phyloP scores from a whole-genome alignment of 2,888 invertebrate genomes.

The Argyra leucocephala region DNA sequence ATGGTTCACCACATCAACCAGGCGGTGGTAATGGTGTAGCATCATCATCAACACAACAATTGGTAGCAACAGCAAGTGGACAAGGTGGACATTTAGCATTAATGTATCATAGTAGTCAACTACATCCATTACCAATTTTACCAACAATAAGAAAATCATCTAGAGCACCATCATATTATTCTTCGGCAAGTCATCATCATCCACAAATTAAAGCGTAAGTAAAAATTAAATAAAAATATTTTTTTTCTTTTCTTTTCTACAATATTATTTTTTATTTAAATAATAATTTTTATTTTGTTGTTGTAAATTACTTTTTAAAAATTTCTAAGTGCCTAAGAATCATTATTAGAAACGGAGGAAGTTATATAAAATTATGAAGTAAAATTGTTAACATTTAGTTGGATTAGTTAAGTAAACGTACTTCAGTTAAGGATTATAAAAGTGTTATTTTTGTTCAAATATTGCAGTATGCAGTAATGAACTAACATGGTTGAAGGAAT shows the following conservation, averaged over 20 bases:
- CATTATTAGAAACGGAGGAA: no score
- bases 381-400: no score
- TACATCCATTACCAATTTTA: constrained; percentile 40
- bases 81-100: constrained; percentile 38
- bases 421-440: no score
- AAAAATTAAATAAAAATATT: background rate
- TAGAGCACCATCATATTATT: constrained; percentile 23
- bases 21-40: constrained; percentile 34
- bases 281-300: no score
- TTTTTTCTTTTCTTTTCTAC: background rate
- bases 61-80: constrained; percentile 30
- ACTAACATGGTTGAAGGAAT: no score
- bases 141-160: constrained; percentile 41
- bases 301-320: no score
- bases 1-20: constrained; percentile 30
- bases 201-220: constrained; percentile 42
- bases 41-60: constrained; percentile 32
- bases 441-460: no score
- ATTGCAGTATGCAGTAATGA: no score
- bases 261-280: background rate
- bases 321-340: no score
- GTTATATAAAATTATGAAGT: no score
- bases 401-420: no score
- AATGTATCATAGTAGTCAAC: constrained; percentile 43
- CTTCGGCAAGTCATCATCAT: constrained; percentile 29